A percentile compares a stretch with the other conserved stretches of the same genome.
Conservation (phyloP, 2,888 invertebrate genomes). For the Rosalia funebris region DNA sequence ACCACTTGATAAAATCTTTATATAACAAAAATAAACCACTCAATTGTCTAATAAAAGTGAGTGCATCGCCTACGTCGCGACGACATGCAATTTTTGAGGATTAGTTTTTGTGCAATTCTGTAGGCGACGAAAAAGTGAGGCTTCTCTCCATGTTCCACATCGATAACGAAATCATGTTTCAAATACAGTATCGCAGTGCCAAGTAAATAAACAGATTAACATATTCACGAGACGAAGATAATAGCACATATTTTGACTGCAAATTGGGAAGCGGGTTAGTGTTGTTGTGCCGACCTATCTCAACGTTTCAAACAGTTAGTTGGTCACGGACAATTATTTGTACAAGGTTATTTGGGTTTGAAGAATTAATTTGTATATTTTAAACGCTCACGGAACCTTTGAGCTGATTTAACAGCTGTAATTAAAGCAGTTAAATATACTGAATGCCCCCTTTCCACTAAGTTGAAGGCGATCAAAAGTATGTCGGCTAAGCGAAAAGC, state of each 20-base stretch:
- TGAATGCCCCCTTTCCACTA: constrained; percentile 16
- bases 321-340: constrained; percentile 58
- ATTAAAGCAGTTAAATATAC: neutral
- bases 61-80: neutral
- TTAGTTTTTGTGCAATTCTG: neutral
- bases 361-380: constrained; percentile 25
- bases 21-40: neutral
- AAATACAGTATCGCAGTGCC: constrained; percentile 1
- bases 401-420: constrained; percentile 11
- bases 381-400: constrained; percentile 6
- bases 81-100: neutral
- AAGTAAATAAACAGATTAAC: constrained; percentile 6
- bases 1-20: constrained; percentile 1
- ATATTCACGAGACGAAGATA: neutral
- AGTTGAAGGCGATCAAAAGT: constrained; percentile 41
- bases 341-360: constrained; percentile 48
- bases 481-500: constrained; percentile 82
- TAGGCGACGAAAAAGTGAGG: no score
- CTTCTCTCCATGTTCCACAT: no score
- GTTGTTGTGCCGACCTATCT: constrained; percentile 58
- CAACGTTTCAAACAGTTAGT: constrained; percentile 61
- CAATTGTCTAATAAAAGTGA: neutral
- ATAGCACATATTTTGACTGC: constrained; percentile 12
- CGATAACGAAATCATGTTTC: no score
- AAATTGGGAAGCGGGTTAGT: constrained; percentile 44